Evolutionary conservation across 2,113 vertebrate species (phyloP).

Genomic region (Brachypodius melanocephalos): DNA sequence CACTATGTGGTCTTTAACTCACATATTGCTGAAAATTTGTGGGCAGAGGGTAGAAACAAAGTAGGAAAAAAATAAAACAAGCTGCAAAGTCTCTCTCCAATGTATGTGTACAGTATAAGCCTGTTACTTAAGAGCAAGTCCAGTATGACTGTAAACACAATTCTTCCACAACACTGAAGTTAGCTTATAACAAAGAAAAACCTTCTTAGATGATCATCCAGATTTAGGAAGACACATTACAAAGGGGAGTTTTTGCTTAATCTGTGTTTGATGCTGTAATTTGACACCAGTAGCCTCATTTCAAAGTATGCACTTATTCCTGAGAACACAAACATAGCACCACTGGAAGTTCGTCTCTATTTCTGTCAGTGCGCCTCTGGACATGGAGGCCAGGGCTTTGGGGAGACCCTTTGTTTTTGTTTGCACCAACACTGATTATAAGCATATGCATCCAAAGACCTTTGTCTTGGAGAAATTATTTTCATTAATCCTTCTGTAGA

Average conservation of each 20-base stretch:
- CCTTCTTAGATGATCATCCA: not conserved
- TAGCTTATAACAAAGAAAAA: not conserved
- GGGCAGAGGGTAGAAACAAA: not conserved
- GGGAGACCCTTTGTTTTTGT: not conserved
- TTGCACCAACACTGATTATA: rapidly evolving
- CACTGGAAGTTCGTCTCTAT: not conserved
- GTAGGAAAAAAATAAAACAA: not conserved
- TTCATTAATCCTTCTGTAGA: not conserved
- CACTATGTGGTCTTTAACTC: not conserved
- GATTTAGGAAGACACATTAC: not conserved
- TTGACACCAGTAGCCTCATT: not conserved
- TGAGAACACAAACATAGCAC: not conserved
- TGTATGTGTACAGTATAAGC: not conserved
- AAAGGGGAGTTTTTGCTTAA: not conserved
- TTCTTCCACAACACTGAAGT: not conserved
- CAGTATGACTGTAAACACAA: not conserved
- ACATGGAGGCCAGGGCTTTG: not conserved
- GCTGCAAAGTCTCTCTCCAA: not conserved
- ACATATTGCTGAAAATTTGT: not conserved
- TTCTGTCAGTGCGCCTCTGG: not conserved
- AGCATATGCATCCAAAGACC: not conserved
- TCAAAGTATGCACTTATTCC: not conserved
- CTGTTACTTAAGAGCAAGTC: not conserved
- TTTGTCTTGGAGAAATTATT: not conserved
- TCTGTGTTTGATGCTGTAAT: not conserved